Percentiles rank a stretch among this genome's conserved stretches.
Evolutionary conservation across 2,113 vertebrate species (phyloP).

Genomic region (Heptranchias perlo): DNA sequence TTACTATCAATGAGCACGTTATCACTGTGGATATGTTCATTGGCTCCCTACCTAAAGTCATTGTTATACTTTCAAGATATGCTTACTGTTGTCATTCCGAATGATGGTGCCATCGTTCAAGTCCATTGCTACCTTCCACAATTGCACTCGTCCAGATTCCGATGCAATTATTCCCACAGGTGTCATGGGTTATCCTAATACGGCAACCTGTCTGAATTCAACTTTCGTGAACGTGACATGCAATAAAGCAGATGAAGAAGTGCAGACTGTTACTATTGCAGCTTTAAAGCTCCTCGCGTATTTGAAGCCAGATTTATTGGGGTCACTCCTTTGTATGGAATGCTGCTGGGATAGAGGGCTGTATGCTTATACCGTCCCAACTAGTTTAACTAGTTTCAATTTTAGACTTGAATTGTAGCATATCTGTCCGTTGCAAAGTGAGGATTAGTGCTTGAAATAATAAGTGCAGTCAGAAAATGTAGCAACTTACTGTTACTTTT

Average conservation of each 20-base stretch:
- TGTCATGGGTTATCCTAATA: not conserved
- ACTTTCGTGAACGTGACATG: not conserved
- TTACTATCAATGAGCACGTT: not conserved
- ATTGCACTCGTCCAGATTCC: not conserved
- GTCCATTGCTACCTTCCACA: not conserved
- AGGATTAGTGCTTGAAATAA: too few relatives aligned
- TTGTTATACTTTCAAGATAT: not conserved
- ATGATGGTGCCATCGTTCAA: not conserved
- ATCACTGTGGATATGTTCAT: not conserved
- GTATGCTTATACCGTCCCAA: not conserved
- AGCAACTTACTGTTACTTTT: not conserved
- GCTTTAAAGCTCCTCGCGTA: not conserved
- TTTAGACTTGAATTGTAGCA: not conserved
- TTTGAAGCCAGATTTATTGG: not conserved
- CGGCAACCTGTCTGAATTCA: not conserved
- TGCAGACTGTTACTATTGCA: not conserved
- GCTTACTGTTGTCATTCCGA: not conserved
- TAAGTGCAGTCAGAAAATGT: not conserved
- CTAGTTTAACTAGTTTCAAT: not conserved
- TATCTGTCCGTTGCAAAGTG: not conserved
- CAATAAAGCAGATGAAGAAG: not conserved
- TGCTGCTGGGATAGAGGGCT: not conserved
- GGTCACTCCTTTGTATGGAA: not conserved
- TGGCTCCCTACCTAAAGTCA: not conserved
- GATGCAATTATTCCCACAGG: not conserved